Base-by-base conservation (phyloP, 2,113 vertebrate species). In the Athene noctua region DNA sequence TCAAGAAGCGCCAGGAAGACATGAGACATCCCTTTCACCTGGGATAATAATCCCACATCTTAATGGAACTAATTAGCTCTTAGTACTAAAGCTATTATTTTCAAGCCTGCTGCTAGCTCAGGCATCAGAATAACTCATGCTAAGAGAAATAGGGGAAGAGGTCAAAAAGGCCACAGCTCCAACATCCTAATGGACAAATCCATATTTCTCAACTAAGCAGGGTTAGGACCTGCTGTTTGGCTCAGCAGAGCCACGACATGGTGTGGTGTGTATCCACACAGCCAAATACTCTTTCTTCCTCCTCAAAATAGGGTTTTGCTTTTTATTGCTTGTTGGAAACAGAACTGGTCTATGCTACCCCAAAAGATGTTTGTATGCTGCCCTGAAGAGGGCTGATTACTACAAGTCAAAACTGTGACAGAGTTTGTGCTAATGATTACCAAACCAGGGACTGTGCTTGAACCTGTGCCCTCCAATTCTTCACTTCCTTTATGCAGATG, bases 351-450 rank as follows among this genome's bases (percentile, higher is more conserved):
- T 40, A 0, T 57, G 52, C 23, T 38, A 18, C 4, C 51, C 47
- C 5, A 27, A 32, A 10, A 3, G 22, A 8, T 9, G 15, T n/a
- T 34, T n/a, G 10, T 52, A 44, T 1, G 3, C 6, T 38, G 10
- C 29, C 15, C 32, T 80, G 63, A 36, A 85, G 54, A 75, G 7
- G 3, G 11, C 1, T 30, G 27, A 73, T n/a, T 74, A 6, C 32
- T 49, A 10, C 0, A 0, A 34, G 11, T 18, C 54, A 65, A 77
- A 86, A 49, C 10, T 16, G 7, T 52, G 47, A 16, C 29, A 21
- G 27, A 32, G 15, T 62, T 79, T 74, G 15, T 32, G 44, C 17
- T 72, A 30, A 47, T 0, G 2, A 4, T 36, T 59, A 27, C 13
- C 38, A 66, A 65, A 42, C 8, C 26, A 6, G 58, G 12, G 11